phyloP scores from a whole-genome alignment of 2,113 vertebrate genomes.

The Lethenteron reissneri region DNA sequence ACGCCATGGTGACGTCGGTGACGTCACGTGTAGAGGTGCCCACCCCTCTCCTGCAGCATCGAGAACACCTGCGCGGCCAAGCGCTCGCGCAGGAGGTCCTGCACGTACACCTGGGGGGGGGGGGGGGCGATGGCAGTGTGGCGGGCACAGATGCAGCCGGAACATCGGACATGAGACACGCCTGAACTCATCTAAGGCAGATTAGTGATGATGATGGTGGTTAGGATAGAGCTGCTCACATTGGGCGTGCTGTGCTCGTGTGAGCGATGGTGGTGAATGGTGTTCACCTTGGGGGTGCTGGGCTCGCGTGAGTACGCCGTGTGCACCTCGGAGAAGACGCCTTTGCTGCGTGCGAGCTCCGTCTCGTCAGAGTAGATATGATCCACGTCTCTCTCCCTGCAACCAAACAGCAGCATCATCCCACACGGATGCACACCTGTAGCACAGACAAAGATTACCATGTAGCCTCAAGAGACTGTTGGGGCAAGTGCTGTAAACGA shows the following conservation, averaged over 20 bases:
- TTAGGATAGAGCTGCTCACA: no score
- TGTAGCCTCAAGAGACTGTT: no score
- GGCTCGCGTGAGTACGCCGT: constrained; percentile 86
- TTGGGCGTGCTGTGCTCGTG: no score
- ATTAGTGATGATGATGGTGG: no score
- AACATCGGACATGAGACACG: no score
- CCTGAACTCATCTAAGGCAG: no score
- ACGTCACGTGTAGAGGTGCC: constrained; percentile 70
- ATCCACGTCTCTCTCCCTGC: constrained; percentile 73
- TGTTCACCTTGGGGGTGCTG: constrained; percentile 42
- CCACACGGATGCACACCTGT: constrained; percentile 55
- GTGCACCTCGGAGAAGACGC: constrained; percentile 71
- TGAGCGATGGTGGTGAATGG: no score
- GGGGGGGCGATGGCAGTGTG: not conserved
- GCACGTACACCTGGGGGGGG: constrained; percentile 75
- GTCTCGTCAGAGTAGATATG: constrained; percentile 93
- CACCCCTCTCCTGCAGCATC: constrained; percentile 56
- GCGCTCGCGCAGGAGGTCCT: constrained; percentile 71
- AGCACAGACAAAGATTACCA: constrained; percentile 5
- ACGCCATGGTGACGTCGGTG: constrained; percentile 86
- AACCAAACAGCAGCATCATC: constrained; percentile 85
- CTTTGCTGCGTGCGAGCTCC: constrained; percentile 56
- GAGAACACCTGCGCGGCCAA: constrained; percentile 52
- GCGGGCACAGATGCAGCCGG: no score
- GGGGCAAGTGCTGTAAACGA: no score